Evolutionary conservation across 2,888 invertebrate genomes (phyloP).

Genomic region (Drosophila limbata): DNA sequence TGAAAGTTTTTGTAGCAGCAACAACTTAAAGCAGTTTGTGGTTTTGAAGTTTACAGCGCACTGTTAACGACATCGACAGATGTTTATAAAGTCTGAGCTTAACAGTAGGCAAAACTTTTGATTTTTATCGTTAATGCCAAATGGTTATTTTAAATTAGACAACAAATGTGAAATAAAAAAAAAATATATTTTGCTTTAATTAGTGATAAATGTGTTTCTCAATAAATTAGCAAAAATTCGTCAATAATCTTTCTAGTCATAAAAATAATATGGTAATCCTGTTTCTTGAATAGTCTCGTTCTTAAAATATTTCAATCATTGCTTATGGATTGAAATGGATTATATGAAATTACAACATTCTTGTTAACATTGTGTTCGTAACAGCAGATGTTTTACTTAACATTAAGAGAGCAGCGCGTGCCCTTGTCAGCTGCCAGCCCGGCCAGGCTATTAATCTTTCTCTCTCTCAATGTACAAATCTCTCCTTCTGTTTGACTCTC

Average conservation of each 20-base stretch:
- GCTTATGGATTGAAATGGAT: background rate
- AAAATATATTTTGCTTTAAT: background rate
- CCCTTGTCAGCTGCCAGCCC: constrained; percentile 29
- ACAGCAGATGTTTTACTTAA: constrained; percentile 29
- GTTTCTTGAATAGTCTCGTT: background rate
- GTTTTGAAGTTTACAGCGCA: constrained; percentile 73
- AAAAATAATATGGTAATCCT: background rate
- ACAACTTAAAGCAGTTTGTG: constrained; percentile 41
- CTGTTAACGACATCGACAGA: constrained; percentile 30
- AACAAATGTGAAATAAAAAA: background rate
- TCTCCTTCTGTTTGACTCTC: constrained; percentile 27
- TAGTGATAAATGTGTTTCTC: background rate
- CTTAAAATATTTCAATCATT: background rate
- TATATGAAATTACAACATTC: background rate
- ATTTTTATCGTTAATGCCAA: background rate
- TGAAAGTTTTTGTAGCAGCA: constrained; percentile 62
- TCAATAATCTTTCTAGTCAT: background rate
- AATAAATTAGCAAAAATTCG: background rate
- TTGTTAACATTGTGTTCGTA: constrained; percentile 5
- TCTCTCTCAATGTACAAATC: constrained; percentile 11
- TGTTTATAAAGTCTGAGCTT: constrained; percentile 3
- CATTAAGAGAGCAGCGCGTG: constrained; percentile 19
- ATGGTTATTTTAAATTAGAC: background rate
- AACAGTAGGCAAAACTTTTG: constrained; percentile 31
- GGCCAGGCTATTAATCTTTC: constrained; percentile 15